Percentiles rank a stretch among this genome's conserved stretches.
phyloP scores from a whole-genome alignment of 2,797 vertebrate genomes.

The Stomatorhinus walkeri region DNA sequence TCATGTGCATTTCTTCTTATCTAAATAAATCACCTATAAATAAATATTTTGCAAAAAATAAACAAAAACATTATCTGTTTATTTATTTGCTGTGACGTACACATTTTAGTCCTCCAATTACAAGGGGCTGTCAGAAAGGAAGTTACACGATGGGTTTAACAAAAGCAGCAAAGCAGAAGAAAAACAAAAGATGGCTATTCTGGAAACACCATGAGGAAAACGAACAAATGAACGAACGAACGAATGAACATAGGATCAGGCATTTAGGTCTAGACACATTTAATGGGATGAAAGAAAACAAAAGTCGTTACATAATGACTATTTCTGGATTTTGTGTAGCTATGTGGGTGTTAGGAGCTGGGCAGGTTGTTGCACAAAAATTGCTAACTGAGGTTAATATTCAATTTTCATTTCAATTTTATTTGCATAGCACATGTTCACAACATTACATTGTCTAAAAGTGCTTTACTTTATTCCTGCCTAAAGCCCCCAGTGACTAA shows the following conservation, averaged over 20 bases:
- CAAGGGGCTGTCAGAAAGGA: background rate
- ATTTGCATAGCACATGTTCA: too few relatives aligned
- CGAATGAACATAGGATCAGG: background rate
- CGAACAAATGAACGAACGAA: background rate
- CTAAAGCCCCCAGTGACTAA: too few relatives aligned
- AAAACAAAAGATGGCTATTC: background rate
- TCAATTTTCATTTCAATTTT: too few relatives aligned
- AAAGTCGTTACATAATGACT: background rate
- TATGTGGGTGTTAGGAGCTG: too few relatives aligned
- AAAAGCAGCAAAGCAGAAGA: background rate
- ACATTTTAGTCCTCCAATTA: background rate
- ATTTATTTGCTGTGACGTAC: background rate
- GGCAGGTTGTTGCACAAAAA: too few relatives aligned
- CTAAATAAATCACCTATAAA: slow-evolving; percentile 28
- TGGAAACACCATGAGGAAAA: background rate
- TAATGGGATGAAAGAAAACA: background rate
- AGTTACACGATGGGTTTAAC: background rate
- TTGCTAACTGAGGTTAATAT: too few relatives aligned
- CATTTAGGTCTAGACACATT: background rate
- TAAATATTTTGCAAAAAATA: slow-evolving; percentile 33
- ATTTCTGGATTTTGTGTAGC: too few relatives aligned
- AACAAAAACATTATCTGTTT: background rate
- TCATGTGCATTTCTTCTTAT: slow-evolving; percentile 35
- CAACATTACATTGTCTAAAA: too few relatives aligned
- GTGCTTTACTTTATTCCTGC: too few relatives aligned